These are phyloP conservation scores for Antheraea yamamai DNA, from an alignment of 2,888 invertebrate species.

Conservation along the genomic window DNA sequence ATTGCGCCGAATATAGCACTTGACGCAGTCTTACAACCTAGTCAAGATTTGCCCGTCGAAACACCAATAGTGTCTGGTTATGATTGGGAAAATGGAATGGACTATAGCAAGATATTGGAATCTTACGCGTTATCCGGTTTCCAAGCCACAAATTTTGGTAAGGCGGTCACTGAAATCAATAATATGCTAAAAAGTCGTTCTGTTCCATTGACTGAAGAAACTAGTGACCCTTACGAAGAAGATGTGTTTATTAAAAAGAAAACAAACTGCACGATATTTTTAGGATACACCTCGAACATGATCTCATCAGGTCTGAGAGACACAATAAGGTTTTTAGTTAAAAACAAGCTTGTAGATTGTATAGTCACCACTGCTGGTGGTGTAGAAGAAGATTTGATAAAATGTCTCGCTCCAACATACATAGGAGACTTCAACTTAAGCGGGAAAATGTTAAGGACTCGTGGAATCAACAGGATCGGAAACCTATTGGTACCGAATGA, in stretches of 20 bases:
- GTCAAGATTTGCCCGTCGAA: constrained; percentile 84
- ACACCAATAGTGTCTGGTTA: constrained; percentile 91
- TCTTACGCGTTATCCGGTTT: constrained; percentile 94
- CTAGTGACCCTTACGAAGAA: constrained; percentile 85
- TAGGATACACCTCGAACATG: constrained; percentile 98
- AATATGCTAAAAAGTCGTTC: constrained; percentile 92
- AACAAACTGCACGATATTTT: constrained; percentile 95
- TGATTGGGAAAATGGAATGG: constrained; percentile 94
- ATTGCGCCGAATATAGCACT: constrained; percentile 81
- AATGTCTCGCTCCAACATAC: constrained; percentile 97
- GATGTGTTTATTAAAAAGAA: constrained; percentile 90
- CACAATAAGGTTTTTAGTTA: constrained; percentile 88
- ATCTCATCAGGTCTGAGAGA: constrained; percentile 97
- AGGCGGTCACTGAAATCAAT: constrained; percentile 94
- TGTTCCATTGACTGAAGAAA: constrained; percentile 85
- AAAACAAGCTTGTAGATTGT: constrained; percentile 92
- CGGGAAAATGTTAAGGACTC: constrained; percentile 89
- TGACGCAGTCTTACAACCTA: constrained; percentile 87
- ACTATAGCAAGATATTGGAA: constrained; percentile 91
- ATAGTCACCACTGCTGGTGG: constrained; percentile 99
- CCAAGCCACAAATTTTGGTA: constrained; percentile 97
- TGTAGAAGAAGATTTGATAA: constrained; percentile 99
- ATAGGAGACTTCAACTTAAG: constrained; percentile 94
- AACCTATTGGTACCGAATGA: constrained; percentile 98
- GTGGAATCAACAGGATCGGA: constrained; percentile 92